A percentile compares a stretch with the other conserved stretches of the same genome.
Conservation (phyloP, 2,113 vertebrate species). For the Motacilla alba region DNA sequence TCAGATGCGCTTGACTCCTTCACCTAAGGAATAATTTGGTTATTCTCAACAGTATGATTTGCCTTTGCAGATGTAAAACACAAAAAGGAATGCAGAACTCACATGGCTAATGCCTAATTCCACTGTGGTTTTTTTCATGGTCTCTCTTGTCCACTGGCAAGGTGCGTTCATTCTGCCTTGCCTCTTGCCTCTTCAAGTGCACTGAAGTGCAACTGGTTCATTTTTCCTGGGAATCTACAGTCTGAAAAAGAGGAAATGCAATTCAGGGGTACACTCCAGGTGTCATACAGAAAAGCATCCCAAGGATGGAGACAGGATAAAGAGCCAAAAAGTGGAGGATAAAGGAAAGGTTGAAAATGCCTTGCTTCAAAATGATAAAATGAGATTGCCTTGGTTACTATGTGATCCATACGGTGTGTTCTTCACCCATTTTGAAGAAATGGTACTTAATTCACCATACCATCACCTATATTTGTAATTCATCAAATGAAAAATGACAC, state of each 20-base stretch:
- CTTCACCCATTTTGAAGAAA: conserved; percentile 42
- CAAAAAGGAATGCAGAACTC: background rate
- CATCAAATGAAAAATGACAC: conserved; percentile 69
- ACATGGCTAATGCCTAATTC: background rate
- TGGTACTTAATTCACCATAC: background rate
- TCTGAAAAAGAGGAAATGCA: background rate
- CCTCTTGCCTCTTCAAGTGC: background rate
- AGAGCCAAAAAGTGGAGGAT: background rate
- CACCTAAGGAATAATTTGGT: background rate
- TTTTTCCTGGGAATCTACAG: background rate
- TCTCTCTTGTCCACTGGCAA: background rate
- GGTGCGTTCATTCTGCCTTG: background rate
- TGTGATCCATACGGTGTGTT: background rate
- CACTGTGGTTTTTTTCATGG: background rate
- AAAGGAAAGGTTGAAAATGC: background rate
- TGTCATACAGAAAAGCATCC: background rate
- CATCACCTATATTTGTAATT: conserved; percentile 36
- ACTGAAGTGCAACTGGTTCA: background rate
- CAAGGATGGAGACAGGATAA: background rate
- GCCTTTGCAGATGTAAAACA: background rate
- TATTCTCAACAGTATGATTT: background rate
- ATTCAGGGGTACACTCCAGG: background rate
- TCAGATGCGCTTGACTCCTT: background rate
- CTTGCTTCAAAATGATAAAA: background rate
- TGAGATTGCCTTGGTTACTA: background rate